Evolutionary conservation across 2,797 vertebrate species (phyloP), one percentile per base, ranked within the genome.

Genomic region (Sylvia borin): DNA sequence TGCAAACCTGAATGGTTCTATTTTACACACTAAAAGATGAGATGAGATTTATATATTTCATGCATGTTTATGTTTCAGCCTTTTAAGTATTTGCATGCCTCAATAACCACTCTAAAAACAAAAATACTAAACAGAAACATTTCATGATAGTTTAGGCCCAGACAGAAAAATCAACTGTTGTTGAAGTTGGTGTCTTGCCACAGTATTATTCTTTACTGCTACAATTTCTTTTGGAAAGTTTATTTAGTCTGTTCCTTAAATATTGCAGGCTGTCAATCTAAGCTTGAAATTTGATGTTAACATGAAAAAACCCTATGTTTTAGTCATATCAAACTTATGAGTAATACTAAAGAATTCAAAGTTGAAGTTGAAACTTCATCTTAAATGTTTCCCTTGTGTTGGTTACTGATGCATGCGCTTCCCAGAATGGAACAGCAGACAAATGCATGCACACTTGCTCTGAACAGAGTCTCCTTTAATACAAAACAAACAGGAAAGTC

Each of bases 171-270:
- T 92, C 89, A 88, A 84, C 90, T 93, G 92, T 89, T 97, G 95
- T 96, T 95, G 93, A 93, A 96, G 38, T 94, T 97, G 96, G 95
- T 97, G 76, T 90, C 93, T 88, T 96, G 96, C 96, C 95, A 96
- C 61, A 76, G 81, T 72, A 95, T 95, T 96, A 95, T 97, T 97
- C 85, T 96, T 94, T 93, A 67, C 91, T 94, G 83, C 91, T 92
- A 94, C 90, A 72, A 92, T 95, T 97, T 96, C 78, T 88, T 91
- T 79, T 83, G 79, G 72, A 97, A 94, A 88, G 95, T 93, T 96
- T 97, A 97, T 96, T 97, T 97, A 93, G 88, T 93, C 94, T 97
- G 90, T 94, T 88, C 93, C 95, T 93, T 90, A 91, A 96, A 90
- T 92, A 88, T 43, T 94, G 83, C 93, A 92, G 77, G 54, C 92